These are phyloP conservation scores for Drosophila mayaguana DNA, from an alignment of 2,888 invertebrate genomes.

Conservation along the genomic window DNA sequence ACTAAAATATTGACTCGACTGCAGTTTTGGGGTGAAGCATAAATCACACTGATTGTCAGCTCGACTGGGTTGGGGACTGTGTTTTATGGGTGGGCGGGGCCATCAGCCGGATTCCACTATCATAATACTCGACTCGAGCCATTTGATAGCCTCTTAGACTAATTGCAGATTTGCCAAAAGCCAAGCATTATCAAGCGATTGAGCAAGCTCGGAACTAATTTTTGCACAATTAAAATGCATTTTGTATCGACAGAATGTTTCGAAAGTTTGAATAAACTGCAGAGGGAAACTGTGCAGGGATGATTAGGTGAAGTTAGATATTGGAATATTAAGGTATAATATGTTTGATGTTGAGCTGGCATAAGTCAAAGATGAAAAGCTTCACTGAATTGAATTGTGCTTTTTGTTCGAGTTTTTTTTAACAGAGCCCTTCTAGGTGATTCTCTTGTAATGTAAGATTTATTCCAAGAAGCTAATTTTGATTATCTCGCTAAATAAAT, in stretches of 20 bases:
- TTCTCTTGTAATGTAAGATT: no score
- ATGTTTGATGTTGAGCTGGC: no score
- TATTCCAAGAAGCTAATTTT: no score
- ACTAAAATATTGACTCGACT: conserved; percentile 60
- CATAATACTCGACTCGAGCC: not conserved
- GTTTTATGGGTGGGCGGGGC: not conserved
- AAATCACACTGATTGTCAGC: conserved; percentile 68
- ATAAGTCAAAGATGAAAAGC: no score
- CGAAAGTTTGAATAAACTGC: no score
- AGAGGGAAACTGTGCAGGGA: no score
- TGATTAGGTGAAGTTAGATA: not conserved
- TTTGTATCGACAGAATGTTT: conserved; percentile 7
- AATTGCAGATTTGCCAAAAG: conserved; percentile 39
- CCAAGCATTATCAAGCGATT: conserved; percentile 44
- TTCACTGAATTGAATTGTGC: not conserved
- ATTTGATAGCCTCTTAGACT: conserved; percentile 47
- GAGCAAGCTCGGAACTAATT: conserved; percentile 41
- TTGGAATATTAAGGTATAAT: not conserved
- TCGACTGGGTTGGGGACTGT: not conserved
- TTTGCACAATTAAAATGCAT: conserved; percentile 17
- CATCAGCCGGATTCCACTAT: not conserved
- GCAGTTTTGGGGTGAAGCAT: conserved; percentile 60
- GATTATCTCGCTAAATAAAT: no score
- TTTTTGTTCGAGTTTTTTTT: not conserved
- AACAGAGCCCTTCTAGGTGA: no score